Conservation (phyloP, 2,113 vertebrate genomes). For the Erythrocercus mccallii region DNA sequence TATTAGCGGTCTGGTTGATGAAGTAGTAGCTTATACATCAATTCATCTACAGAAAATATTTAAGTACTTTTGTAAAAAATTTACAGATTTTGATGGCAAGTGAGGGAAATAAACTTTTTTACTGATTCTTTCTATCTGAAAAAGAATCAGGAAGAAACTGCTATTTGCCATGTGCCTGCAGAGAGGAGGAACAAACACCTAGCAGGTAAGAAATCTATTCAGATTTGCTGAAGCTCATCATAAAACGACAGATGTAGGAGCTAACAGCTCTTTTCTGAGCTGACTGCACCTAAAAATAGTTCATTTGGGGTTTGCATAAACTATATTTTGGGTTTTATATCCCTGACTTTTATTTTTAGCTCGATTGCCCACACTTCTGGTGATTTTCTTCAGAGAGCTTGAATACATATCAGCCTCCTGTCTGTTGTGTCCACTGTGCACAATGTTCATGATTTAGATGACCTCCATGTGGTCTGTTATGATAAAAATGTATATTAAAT, state of each 20-base stretch:
- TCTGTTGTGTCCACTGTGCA: not conserved
- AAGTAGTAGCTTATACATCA: not conserved
- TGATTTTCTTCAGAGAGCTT: not conserved
- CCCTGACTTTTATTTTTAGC: not conserved
- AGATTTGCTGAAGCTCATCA: not conserved
- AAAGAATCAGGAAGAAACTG: not conserved
- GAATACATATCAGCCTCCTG: not conserved
- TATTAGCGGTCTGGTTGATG: not conserved
- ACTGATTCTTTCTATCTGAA: not conserved
- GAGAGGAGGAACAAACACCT: not conserved
- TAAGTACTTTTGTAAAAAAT: not conserved
- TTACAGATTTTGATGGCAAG: not conserved
- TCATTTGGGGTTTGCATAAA: not conserved
- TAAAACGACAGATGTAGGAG: not conserved
- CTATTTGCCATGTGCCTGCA: fast-evolving
- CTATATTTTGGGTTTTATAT: not conserved
- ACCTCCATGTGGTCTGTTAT: not conserved
- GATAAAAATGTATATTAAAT: not conserved
- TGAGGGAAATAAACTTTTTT: not conserved
- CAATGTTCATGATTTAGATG: not conserved
- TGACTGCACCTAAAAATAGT: not conserved
- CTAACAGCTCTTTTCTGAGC: not conserved
- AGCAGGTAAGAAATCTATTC: not conserved
- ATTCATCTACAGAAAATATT: not conserved
- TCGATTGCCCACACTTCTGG: not conserved